Conservation (phyloP, 2,888 invertebrate genomes). For the Microchrysa polita region DNA sequence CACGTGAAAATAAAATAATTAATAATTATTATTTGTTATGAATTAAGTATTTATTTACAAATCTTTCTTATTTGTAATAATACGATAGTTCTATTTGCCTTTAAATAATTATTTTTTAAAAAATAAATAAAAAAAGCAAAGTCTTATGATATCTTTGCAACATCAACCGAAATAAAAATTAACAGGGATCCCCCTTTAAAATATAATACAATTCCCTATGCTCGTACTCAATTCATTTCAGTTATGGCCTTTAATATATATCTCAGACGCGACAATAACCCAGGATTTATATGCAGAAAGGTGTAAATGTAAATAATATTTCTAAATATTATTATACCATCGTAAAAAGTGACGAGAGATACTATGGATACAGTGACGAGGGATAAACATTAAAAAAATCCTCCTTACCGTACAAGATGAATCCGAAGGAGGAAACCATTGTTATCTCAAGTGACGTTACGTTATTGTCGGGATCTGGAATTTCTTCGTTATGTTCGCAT, state of each 20-base stretch:
- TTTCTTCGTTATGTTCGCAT: background rate
- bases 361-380: background rate
- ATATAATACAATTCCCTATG: background rate
- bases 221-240: background rate
- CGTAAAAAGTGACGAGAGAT: slow-evolving; percentile 32
- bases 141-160: too few relatives aligned
- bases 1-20: too few relatives aligned
- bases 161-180: background rate
- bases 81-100: too few relatives aligned
- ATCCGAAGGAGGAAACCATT: slow-evolving; percentile 34
- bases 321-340: slow-evolving; percentile 25
- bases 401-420: background rate
- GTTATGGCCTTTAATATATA: background rate
- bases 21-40: too few relatives aligned
- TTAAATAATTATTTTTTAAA: too few relatives aligned
- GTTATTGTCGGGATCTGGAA: slow-evolving; percentile 23
- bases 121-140: too few relatives aligned
- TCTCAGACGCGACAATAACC: background rate
- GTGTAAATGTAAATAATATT: slow-evolving; percentile 27
- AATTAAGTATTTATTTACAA: too few relatives aligned
- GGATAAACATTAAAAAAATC: slow-evolving; percentile 17
- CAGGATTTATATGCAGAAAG: slow-evolving; percentile 36
- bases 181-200: background rate
- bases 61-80: too few relatives aligned
- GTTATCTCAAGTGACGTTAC: slow-evolving; percentile 23